A percentile compares a stretch with the other conserved stretches of the same genome.
Conservation (phyloP, 2,888 invertebrate genomes). For the Cryptophagus acutangulus region DNA sequence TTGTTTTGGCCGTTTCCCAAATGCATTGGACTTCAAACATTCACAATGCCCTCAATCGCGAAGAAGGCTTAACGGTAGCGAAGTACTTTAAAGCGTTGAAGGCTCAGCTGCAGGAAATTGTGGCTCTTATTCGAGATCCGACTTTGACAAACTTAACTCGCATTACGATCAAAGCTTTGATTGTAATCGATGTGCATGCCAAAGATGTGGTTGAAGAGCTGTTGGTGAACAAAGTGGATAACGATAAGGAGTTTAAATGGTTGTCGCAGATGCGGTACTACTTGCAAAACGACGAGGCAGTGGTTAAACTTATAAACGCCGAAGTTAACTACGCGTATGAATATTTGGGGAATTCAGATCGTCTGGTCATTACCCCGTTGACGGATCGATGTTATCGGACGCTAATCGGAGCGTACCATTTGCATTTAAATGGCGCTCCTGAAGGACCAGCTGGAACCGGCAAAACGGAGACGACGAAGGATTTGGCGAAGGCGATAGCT, state of each 20-base stretch:
- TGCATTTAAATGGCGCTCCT: conserved; percentile 80
- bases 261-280: conserved; percentile 74
- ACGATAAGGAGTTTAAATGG: conserved; percentile 80
- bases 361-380: conserved; percentile 70
- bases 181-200: conserved; percentile 81
- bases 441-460: conserved; percentile 85
- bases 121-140: conserved; percentile 66
- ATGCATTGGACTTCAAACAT: conserved; percentile 81
- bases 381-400: conserved; percentile 80
- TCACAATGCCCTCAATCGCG: conserved; percentile 60
- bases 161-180: conserved; percentile 75
- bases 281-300: conserved; percentile 60
- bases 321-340: conserved; percentile 76
- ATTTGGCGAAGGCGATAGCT: conserved; percentile 85
- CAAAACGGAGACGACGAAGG: conserved; percentile 89
- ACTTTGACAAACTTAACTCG: conserved; percentile 65
- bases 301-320: conserved; percentile 74
- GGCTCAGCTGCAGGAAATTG: conserved; percentile 67
- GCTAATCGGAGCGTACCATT: conserved; percentile 74
- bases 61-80: conserved; percentile 48
- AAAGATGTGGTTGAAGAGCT: conserved; percentile 73
- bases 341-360: conserved; percentile 75
- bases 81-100: conserved; percentile 52
- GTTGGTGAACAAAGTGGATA: conserved; percentile 58
- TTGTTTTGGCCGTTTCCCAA: conserved; percentile 72